Evolutionary conservation across 1,140 invertebrate genomes (phyloP), one percentile per base, ranked within the genome.

Genomic region (Papilio polytes): DNA sequence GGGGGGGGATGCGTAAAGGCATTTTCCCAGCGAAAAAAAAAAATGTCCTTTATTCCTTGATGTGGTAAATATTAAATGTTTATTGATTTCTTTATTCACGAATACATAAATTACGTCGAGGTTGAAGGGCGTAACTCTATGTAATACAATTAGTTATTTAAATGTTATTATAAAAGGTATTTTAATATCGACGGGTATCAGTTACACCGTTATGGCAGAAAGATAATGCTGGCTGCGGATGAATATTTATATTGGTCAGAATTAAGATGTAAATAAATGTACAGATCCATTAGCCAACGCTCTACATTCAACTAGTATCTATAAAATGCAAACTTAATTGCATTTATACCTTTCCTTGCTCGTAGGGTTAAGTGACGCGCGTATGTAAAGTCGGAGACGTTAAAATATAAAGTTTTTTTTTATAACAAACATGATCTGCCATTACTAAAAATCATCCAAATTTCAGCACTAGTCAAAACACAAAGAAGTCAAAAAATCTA

Each of bases 261-360:
- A 94, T 93, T 92, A 89, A 92, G 88, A 94, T 93, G 92, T 92
- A 90, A 92, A 93, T 93, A 89, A 92, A 91, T 90, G 89, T 92
- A 89, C 89, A 89, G 89, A 85, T 88, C 88, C 87, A 92, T 93
- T 93, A 91, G 91, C 85, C 87, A 86, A 89, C 87, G 82, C 82
- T 88, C 88, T 86, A 85, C 85, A 89, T 91, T 90, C 85, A 87
- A 82, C 84, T 76, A 87, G 85, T 81, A 78, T 78, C 63, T 84
- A 82, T 80, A 85, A 86, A 84, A 87, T 85, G 86, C 86, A 86
- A 86, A 89, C 84, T 80, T 88, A 85, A 88, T 87, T 88, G 83
- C 84, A 85, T 87, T 89, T 84, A 84, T 88, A 86, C 77, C 77
- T 78, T 78, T 78, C 59, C 83, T 85, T 83, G 36, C 20, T 78